Conservation (phyloP, 30 jellyfish, hydroid and myxozoan genomes). For the Pelagia noctiluca region DNA sequence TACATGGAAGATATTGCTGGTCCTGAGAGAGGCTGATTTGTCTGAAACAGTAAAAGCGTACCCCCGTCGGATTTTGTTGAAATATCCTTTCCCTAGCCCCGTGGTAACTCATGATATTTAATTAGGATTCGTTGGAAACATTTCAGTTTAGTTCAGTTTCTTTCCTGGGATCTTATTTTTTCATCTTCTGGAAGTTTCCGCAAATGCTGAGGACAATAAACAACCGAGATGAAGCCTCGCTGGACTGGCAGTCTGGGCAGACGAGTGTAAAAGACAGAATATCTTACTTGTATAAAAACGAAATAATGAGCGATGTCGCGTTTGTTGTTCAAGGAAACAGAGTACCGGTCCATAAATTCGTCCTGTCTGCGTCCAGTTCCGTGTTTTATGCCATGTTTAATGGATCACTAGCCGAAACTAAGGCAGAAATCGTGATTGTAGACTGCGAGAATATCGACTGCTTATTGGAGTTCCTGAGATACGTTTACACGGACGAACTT, state of each 20-base stretch:
- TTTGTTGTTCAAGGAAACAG: constrained; percentile 45
- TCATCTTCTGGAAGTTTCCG: no score
- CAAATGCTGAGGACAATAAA: no score
- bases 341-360: constrained; percentile 62
- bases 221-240: not conserved
- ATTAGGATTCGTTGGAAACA: no score
- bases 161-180: no score
- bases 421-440: constrained; percentile 34
- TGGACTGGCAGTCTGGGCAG: constrained; percentile 66
- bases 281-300: constrained; percentile 52
- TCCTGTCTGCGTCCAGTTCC: constrained; percentile 67
- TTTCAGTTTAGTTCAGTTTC: no score
- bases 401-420: constrained; percentile 57
- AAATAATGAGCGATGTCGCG: constrained; percentile 54
- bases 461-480: constrained; percentile 44
- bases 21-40: no score
- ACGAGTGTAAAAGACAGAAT: constrained; percentile 48
- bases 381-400: constrained; percentile 66
- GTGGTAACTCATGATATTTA: no score
- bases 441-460: constrained; percentile 61
- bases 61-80: no score
- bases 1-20: no score
- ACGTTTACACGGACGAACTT: constrained; percentile 47
- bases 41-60: no score
- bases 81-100: no score